These are phyloP conservation scores for Tanaodytes sp. DNA, from an alignment of 2,888 invertebrate species.

Conservation along the genomic window DNA sequence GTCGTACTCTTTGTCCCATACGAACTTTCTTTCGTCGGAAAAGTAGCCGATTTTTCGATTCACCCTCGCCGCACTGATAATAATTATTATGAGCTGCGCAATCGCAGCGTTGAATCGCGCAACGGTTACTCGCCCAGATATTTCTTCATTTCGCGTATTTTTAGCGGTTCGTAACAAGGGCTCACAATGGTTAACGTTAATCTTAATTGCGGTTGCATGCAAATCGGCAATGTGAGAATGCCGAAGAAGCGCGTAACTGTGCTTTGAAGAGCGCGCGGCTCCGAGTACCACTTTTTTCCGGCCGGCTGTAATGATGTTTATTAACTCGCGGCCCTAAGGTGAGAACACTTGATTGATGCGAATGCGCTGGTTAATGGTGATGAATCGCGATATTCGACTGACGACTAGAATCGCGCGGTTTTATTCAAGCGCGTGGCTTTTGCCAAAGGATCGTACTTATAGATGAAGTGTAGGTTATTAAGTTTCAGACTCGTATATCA, in stretches of 20 bases:
- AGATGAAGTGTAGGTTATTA: too few relatives aligned
- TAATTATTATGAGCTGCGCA: conserved; percentile 64
- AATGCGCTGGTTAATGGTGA: conserved; percentile 32
- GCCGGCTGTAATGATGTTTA: conserved; percentile 29
- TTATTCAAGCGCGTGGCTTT: too few relatives aligned
- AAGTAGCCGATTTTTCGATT: background rate
- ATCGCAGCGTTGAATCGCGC: conserved; percentile 62
- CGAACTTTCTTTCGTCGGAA: too few relatives aligned
- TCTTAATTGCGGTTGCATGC: conserved; percentile 59
- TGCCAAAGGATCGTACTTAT: too few relatives aligned
- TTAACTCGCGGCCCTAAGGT: conserved; percentile 24
- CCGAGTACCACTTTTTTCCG: conserved; percentile 21
- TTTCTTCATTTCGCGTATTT: conserved; percentile 46
- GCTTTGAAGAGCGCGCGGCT: conserved; percentile 24
- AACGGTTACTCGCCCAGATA: conserved; percentile 64
- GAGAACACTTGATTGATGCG: conserved; percentile 27
- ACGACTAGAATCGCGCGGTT: background rate
- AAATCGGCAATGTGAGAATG: conserved; percentile 59
- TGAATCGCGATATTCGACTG: conserved; percentile 27
- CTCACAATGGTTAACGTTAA: conserved; percentile 54
- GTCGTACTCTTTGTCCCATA: too few relatives aligned
- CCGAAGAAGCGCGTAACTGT: conserved; percentile 47
- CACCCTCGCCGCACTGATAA: conserved; percentile 30
- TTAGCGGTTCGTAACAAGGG: conserved; percentile 33
- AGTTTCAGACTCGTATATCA: too few relatives aligned